Percentiles rank a stretch among this genome's conserved stretches.
phyloP scores from a whole-genome alignment of 2,113 vertebrate species.

The Ascaphus truei region DNA sequence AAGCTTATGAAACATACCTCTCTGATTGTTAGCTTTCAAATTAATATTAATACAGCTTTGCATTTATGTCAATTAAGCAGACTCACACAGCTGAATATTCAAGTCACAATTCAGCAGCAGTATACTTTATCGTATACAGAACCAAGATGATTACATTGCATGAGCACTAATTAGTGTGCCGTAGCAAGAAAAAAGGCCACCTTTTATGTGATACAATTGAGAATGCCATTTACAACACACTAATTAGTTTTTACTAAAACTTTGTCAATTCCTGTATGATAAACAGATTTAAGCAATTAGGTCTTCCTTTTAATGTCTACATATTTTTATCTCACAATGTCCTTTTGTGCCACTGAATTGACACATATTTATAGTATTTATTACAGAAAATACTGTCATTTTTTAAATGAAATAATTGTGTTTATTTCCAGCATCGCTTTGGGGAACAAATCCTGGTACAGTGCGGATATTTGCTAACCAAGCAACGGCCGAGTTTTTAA shows the following conservation, averaged over 20 bases:
- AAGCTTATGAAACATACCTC: no score
- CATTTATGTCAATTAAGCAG: neutral
- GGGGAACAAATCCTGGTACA: constrained; percentile 58
- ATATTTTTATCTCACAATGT: neutral
- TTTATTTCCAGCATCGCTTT: constrained; percentile 66
- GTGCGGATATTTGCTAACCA: constrained; percentile 75
- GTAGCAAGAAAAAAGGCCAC: neutral
- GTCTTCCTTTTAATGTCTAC: neutral
- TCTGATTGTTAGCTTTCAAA: no score
- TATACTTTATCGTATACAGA: neutral
- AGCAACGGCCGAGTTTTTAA: constrained; percentile 69
- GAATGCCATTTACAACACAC: constrained; percentile 44
- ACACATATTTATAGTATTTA: neutral
- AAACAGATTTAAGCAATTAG: neutral
- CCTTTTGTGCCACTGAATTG: neutral
- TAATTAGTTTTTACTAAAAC: constrained; percentile 47
- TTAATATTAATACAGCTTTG: neutral
- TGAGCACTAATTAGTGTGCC: neutral
- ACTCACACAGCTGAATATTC: neutral
- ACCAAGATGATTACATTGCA: neutral
- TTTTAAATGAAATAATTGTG: neutral
- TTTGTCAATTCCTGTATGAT: constrained; percentile 36
- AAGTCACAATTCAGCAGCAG: neutral
- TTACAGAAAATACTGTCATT: neutral
- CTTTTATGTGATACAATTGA: neutral